Percentiles rank a stretch among this genome's conserved stretches.
Conservation (phyloP, 2,888 invertebrate species). For the Acanthosepion esculentum region DNA sequence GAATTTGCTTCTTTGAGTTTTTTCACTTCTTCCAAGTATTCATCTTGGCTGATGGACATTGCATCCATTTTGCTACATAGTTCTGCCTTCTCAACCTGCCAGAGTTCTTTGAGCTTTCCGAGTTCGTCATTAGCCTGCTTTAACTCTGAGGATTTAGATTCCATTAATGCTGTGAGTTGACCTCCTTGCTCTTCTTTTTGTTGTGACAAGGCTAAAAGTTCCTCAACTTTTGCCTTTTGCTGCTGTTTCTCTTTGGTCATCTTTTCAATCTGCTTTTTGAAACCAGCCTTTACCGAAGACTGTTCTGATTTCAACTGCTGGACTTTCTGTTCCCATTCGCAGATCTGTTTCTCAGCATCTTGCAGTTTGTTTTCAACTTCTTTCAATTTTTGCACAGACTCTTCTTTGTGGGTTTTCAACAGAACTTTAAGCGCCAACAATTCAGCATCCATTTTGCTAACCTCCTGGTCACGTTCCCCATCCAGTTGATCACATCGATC, state of each 20-base stretch:
- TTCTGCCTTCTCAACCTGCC: neutral
- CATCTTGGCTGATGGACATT: neutral
- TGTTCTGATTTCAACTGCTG: neutral
- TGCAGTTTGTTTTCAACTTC: neutral
- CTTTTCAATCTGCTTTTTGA: neutral
- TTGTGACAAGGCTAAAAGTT: neutral
- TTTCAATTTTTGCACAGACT: neutral
- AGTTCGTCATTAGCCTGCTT: neutral
- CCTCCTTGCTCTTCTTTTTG: neutral
- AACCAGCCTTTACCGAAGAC: neutral
- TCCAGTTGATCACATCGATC: neutral
- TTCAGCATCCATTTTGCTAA: constrained; percentile 13
- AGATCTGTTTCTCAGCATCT: neutral
- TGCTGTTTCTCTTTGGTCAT: neutral
- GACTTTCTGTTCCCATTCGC: neutral
- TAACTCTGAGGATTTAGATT: neutral
- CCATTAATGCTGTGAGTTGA: neutral
- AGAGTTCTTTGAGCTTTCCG: neutral
- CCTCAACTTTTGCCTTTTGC: neutral
- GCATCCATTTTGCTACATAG: neutral
- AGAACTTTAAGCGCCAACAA: neutral
- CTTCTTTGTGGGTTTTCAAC: constrained; percentile 24
- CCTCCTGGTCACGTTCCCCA: neutral
- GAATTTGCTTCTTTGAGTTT: neutral
- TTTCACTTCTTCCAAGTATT: neutral